phyloP scores from a whole-genome alignment of 2,797 vertebrate genomes.

The Ctenosaura bakeri region DNA sequence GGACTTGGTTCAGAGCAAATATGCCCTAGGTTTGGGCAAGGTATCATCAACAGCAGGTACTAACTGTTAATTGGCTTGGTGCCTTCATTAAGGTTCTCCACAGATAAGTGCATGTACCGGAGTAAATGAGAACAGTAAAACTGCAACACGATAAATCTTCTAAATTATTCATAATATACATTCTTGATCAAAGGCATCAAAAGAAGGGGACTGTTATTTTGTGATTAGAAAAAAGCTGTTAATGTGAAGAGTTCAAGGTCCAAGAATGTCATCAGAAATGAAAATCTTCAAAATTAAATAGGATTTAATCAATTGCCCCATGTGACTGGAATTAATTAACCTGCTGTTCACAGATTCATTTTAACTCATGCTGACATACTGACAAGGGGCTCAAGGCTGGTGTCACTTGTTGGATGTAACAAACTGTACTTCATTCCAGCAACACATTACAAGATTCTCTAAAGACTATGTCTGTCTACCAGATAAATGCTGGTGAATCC shows the following conservation, averaged over 20 bases:
- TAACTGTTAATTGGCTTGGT: background rate
- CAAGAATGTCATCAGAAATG: background rate
- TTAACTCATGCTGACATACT: background rate
- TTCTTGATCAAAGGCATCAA: background rate
- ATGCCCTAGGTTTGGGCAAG: background rate
- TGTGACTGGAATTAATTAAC: constrained; percentile 11
- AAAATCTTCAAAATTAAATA: background rate
- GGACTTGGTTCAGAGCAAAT: background rate
- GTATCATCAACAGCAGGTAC: background rate
- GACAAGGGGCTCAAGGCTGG: background rate
- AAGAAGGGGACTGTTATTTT: background rate
- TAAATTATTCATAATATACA: background rate
- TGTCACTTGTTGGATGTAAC: background rate
- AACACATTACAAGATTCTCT: background rate
- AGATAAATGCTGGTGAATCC: background rate
- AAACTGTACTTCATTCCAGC: background rate
- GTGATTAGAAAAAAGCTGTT: background rate
- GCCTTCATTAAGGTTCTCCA: background rate
- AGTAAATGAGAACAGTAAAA: background rate
- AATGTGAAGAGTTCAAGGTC: background rate
- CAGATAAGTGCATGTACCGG: background rate
- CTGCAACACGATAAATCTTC: background rate
- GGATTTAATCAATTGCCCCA: background rate
- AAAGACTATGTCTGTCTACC: background rate
- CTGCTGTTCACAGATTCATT: constrained; percentile 1